Percentiles rank a stretch among this genome's conserved stretches.
These are phyloP conservation scores for Paradoxurus hermaphroditus DNA, from an alignment of 2,113 vertebrate genomes.

Conservation along the genomic window DNA sequence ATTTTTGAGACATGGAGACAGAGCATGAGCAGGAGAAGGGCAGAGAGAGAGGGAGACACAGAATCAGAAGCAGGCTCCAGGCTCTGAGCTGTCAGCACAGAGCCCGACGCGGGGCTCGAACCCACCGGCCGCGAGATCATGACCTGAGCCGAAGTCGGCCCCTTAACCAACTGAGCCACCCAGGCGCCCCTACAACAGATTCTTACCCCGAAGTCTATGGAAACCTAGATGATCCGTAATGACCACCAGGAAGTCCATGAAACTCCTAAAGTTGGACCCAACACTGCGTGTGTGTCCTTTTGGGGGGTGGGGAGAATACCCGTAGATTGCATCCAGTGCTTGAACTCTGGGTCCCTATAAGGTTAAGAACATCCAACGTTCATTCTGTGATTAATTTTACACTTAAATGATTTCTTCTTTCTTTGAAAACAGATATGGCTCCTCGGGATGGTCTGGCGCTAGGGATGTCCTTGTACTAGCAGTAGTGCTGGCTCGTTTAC, in stretches of 20 bases:
- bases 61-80: too few species aligned
- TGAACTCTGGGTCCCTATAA: background rate
- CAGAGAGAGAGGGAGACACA: too few species aligned
- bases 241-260: background rate
- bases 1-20: too few species aligned
- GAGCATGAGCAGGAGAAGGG: too few species aligned
- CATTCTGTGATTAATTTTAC: background rate
- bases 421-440: background rate
- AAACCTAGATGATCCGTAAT: background rate
- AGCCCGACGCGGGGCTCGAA: too few species aligned
- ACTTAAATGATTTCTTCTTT: background rate
- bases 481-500: background rate
- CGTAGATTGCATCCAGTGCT: background rate
- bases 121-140: too few species aligned
- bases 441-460: background rate
- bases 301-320: background rate
- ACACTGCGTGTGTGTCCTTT: background rate
- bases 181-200: conserved; percentile 8
- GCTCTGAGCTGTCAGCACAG: too few species aligned
- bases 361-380: background rate
- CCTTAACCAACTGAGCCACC: too few species aligned
- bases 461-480: too few species aligned
- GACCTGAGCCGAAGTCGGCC: too few species aligned
- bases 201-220: background rate
- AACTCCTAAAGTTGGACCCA: background rate